Evolutionary conservation across 1,140 invertebrate species (phyloP), one percentile per base, ranked within the genome.

Genomic region (Cydia amplana): DNA sequence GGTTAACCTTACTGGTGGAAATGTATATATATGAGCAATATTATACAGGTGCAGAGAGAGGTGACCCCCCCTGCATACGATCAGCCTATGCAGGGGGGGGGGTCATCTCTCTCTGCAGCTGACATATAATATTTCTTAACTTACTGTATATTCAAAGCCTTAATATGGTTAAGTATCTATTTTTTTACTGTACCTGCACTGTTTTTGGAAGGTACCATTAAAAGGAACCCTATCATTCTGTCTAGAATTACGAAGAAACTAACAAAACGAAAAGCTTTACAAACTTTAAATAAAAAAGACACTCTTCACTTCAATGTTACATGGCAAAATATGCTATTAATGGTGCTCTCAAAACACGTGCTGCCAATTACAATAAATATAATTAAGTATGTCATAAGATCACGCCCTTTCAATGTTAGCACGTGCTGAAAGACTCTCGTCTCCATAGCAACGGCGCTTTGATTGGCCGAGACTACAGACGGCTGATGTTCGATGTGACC

Each of bases 361-460:
- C 55, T 60, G 55, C 55, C 55, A 60, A 60, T 23, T 60, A 23
- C 55, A 23, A 60, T 60, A 23, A 60, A 51, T 18, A 51, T 18
- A 60, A 60, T 60, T 60, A 60, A 23, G 55, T 23, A 60, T 60
- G 55, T 23, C 55, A 60, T 63, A 20, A 18, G 12, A 18, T 18
- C 18, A 67, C 63, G 18, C 63, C 60, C 28, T 74, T 43, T 23
- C 63, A 74, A 74, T 20, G 63, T 46, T 65, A 74, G n/a, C n/a
- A 40, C 74, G 40, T 46, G 14, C 36, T 36, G 36, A 74, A 65
- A 40, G 18, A 12, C 36, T 40, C 32, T 43, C 20, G 77, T 83
- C 78, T 25, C 78, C 65, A 83, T 83, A 72, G 79, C 72, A 81
- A 83, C 82, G 74, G 10, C 18, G n/a, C n/a, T 76, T 16, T 74